Evolutionary conservation across 2,797 vertebrate species (phyloP).

Genomic region (Notamacropus eugenii): DNA sequence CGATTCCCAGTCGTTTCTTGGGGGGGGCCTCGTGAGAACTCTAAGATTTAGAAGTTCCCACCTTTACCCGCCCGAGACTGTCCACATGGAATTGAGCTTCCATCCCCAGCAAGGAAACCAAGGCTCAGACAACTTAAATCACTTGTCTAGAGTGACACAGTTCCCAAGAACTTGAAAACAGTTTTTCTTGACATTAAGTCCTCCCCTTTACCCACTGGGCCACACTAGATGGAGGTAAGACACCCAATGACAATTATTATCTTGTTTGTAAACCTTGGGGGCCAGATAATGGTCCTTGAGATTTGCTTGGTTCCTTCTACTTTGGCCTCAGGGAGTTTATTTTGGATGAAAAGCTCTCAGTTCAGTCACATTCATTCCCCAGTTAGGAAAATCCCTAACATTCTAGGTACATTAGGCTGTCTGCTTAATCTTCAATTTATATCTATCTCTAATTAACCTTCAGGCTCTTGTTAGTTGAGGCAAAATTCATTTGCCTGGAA

Average conservation of each 20-base stretch:
- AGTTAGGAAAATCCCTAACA: not conserved
- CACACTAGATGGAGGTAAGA: not conserved
- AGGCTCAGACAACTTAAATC: not conserved
- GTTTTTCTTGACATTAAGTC: not conserved
- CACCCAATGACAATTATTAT: not conserved
- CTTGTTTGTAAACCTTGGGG: not conserved
- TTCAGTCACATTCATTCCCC: not conserved
- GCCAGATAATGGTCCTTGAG: not conserved
- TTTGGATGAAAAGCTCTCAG: not conserved
- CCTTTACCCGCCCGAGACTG: no score
- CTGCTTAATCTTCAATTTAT: not conserved
- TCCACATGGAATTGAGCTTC: no score
- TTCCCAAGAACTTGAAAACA: not conserved
- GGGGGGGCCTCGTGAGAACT: no score
- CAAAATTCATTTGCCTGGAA: not conserved
- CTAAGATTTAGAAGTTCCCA: no score
- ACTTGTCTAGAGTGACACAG: not conserved
- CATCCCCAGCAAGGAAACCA: no score
- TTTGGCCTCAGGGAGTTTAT: not conserved
- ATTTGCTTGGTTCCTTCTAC: not conserved
- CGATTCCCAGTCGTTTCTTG: no score
- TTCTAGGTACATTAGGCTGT: not conserved
- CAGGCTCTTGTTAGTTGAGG: not conserved
- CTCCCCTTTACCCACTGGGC: not conserved
- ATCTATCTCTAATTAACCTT: not conserved